These are phyloP conservation scores for Pachypsylla venusta DNA, from an alignment of 1,140 invertebrate species.

Conservation along the genomic window DNA sequence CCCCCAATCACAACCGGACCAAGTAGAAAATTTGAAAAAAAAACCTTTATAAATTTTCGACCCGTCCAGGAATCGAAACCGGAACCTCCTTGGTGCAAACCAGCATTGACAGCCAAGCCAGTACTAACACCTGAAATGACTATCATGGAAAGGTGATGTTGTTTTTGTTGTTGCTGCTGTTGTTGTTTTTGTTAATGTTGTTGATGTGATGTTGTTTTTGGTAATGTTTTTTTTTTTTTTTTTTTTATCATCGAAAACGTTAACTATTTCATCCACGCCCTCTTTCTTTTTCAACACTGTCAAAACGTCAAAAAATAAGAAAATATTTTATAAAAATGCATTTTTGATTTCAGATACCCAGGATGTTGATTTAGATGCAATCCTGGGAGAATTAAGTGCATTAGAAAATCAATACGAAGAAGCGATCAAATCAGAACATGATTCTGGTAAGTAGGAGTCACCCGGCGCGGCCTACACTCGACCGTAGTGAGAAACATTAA, in stretches of 20 bases:
- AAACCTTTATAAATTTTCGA: too few species aligned
- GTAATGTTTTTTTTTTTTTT: neutral
- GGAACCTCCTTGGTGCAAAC: too few species aligned
- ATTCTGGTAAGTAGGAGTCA: slow-evolving; percentile 23
- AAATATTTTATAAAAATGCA: neutral
- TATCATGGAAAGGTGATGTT: too few species aligned
- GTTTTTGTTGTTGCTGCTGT: too few species aligned
- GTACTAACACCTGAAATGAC: too few species aligned
- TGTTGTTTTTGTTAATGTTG: too few species aligned
- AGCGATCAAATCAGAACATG: slow-evolving; percentile 30
- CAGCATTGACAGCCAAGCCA: too few species aligned
- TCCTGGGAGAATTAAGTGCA: slow-evolving; percentile 83
- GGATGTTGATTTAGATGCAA: slow-evolving; percentile 89
- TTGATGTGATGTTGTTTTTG: neutral
- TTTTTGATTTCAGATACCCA: slow-evolving; percentile 54
- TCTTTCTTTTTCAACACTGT: neutral
- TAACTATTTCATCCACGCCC: neutral
- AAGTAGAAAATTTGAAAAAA: too few species aligned
- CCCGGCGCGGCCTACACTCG: neutral
- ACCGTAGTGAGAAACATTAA: too few species aligned
- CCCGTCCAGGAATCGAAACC: too few species aligned
- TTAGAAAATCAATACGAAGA: slow-evolving; percentile 64
- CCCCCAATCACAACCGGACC: too few species aligned
- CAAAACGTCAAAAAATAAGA: slow-evolving; percentile 3
- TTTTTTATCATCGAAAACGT: neutral